Evolutionary conservation across 2,888 invertebrate genomes (phyloP), one percentile per base, ranked within the genome.

Genomic region (Leptinotarsa rubiginosa): DNA sequence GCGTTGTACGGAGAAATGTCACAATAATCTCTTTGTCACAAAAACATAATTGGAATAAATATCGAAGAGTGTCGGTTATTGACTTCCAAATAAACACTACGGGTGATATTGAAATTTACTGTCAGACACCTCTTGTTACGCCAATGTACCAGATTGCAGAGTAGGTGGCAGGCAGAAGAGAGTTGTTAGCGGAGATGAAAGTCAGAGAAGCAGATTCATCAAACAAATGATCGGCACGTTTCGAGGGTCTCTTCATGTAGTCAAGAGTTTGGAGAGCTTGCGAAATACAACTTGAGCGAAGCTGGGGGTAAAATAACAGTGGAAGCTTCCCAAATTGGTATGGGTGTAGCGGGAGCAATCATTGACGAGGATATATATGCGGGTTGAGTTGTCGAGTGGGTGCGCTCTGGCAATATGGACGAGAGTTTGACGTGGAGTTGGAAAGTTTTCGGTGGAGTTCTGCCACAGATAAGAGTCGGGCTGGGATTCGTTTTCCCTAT

Each of bases 141-240:
- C 62, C 62, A 15, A 62, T 62, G 62, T 25, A 5, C 16, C 16
- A 25, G 59, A 59, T 59, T 59, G 18, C 62, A 62, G 62, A 62
- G 18, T 7, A 31, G 31, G 12, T 62, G 62, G 41, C 62, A 50
- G 52, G 50, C 67, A 54, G 50, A 66, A 66, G 25, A 67, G 67
- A 67, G 52, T 54, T 52, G 67, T 52, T 52, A 54, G 74, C 54
- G 62, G 66, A 67, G 77, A 79, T 78, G 80, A 82, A 81, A 83
- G 84, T 82, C 82, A 81, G 80, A 78, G 77, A 59, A 56, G 62
- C 66, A 81, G 82, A 84, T 84, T 85, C 84, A 84, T 84, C 84
- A 85, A 85, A 85, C 84, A 85, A 85, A 85, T 84, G 85, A 86
- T 86, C 84, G 85, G 84, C 85, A 86, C 85, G 85, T 86, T 84